These are phyloP conservation scores for Lepidochrysops patricia DNA, from an alignment of 2,888 invertebrate species.

Conservation along the genomic window DNA sequence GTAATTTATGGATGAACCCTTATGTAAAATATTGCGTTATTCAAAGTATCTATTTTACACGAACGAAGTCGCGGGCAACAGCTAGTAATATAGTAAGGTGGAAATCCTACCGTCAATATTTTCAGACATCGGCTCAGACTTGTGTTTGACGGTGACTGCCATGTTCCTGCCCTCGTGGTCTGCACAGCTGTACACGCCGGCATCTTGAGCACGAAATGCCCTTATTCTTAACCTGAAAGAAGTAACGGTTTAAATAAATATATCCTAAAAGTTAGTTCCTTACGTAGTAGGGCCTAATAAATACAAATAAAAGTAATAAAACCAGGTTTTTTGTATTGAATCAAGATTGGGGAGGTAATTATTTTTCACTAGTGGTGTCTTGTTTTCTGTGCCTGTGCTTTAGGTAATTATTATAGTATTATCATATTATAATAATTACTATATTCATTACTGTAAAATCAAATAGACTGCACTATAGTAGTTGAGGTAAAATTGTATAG, in stretches of 20 bases:
- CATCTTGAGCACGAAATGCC: slow-evolving; percentile 57
- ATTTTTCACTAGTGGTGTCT: too few species aligned
- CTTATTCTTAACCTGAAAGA: slow-evolving; percentile 59
- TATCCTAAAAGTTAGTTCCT: not conserved
- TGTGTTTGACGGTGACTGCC: slow-evolving; percentile 45
- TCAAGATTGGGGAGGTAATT: too few species aligned
- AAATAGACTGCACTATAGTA: too few species aligned
- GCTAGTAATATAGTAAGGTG: slow-evolving; percentile 1
- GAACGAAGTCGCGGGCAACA: too few species aligned
- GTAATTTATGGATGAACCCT: too few species aligned
- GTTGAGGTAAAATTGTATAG: not conserved
- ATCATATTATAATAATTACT: too few species aligned
- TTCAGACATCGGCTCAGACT: slow-evolving; percentile 31
- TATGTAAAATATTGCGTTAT: too few species aligned
- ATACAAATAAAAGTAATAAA: not conserved
- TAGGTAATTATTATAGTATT: too few species aligned
- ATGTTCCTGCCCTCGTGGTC: slow-evolving; percentile 42
- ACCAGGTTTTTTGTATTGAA: not conserved
- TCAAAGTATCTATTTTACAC: too few species aligned
- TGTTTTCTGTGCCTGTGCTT: too few species aligned
- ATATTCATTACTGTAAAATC: too few species aligned
- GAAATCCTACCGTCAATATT: slow-evolving; percentile 42
- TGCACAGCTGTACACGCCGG: slow-evolving; percentile 62
- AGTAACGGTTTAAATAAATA: not conserved
- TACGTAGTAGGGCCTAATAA: too few species aligned